Base-by-base conservation (phyloP, 1,140 invertebrate genomes). In the Tetramorium parvispinum region DNA sequence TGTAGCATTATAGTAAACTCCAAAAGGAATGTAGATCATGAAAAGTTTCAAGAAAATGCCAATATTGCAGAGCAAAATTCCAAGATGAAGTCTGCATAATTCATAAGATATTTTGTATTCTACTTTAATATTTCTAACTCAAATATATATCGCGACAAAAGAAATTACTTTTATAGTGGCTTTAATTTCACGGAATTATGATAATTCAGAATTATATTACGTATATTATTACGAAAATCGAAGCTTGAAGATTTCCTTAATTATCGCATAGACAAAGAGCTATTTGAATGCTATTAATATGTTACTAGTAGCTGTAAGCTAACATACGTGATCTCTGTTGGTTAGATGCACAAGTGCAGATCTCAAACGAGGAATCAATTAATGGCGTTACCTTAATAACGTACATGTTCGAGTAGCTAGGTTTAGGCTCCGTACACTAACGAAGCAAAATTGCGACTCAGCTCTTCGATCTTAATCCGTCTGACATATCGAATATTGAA, bases 301-400 rank as follows among this genome's bases (percentile, higher is more conserved):
- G n/a, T 53, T 77, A 46, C 21, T 78, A 49, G 40, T 68, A 49
- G 40, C 59, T 59, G 32, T 53, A 46, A 59, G 24, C 6, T 57
- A 21, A 43, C 37, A 21, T 57, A 70, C 68, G 32, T 61, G 79
- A 83, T 75, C 24, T 83, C 53, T 83, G 27, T 5, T 75, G 43
- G 21, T 83, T 73, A 83, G 53, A 73, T 43, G 13, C 79, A 46
- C 66, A 59, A 71, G 61, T 46, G 66, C 40, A 32, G 18, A 59
- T 75, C 79, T 73, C 68, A 61, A 83, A 73, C 68, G 40, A 75
- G 53, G 27, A 75, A 83, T 82, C 79, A 82, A 82, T 83, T 83
- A 83, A 61, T 24, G 53, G 8, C n/a, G 40, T 83, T 75, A 61
- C 68, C 46, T 70, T 49, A 75, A 73, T 83, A 75, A 51, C 32